Conservation (phyloP, 2,113 vertebrate species). For the Anthoscopus minutus region DNA sequence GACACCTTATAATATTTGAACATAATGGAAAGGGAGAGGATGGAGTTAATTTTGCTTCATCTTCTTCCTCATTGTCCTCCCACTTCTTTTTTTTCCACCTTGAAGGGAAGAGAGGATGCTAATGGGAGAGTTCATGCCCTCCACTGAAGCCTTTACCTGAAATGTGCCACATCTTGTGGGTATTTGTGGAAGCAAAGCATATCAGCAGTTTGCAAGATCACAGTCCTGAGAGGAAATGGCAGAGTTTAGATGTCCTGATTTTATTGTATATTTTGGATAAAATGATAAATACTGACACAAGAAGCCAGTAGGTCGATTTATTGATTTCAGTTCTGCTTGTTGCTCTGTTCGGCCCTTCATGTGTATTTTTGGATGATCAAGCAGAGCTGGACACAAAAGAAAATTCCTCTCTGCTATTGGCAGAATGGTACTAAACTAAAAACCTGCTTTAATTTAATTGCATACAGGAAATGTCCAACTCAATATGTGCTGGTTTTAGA, state of each 20-base stretch:
- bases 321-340: not conserved
- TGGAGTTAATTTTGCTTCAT: not conserved
- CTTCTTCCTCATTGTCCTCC: not conserved
- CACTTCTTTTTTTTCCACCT: not conserved
- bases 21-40: not conserved
- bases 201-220: not conserved
- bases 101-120: not conserved
- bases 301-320: not conserved
- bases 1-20: not conserved
- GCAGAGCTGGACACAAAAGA: not conserved
- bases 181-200: not conserved
- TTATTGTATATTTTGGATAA: not conserved
- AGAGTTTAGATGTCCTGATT: not conserved
- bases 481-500: not conserved
- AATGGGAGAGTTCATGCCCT: not conserved
- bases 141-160: not conserved
- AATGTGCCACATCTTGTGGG: not conserved
- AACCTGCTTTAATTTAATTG: not conserved
- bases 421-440: not conserved
- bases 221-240: not conserved
- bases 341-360: not conserved
- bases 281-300: not conserved
- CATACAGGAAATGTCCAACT: not conserved
- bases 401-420: not conserved
- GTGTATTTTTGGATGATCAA: not conserved